Evolutionary conservation across 1,140 invertebrate species (phyloP), one percentile per base, ranked within the genome.

Genomic region (Adoxophyes honmai): DNA sequence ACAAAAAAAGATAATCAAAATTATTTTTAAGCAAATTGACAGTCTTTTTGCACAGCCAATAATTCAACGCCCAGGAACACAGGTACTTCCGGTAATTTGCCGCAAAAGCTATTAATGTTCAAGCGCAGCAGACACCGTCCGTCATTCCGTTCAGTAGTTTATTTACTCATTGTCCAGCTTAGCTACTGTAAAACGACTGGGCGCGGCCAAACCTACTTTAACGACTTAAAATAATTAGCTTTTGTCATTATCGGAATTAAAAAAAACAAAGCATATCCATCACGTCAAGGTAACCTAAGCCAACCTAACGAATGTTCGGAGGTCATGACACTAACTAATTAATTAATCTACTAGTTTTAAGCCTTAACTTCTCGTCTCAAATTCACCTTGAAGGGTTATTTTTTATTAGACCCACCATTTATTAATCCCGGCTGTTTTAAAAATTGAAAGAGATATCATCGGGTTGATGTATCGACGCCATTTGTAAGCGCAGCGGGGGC

Each of bases 381-480:
- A 78, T 73, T 78, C 68, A 73, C 55, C 61, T 73, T 66, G 65
- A 67, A 62, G 60, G 64, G 69, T 69, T 63, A 68, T 67, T 67
- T 64, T 82, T 74, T 76, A 71, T 66, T 64, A 61, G 62, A 61
- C 68, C 54, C 60, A 66, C 62, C 62, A 70, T 74, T 84, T 82
- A 86, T 86, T 82, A 84, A 84, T 85, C 79, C 70, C 70, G 69
- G 59, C 75, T 62, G 73, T 75, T 84, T 81, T 81, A 83, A 78
- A 86, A 84, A 77, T 81, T 81, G 81, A 88, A 86, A 83, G 81
- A 88, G 85, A 88, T 88, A 88, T 88, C 85, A 88, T 88, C 85
- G 74, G 63, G 56, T 73, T 86, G 85, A 88, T 88, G 83, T 78
- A 86, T 86, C 64, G 78, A 73, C 73, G 73, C 76, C 86, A 88